Evolutionary conservation across 2,888 invertebrate genomes (phyloP).

Genomic region (Tridacna gigas): DNA sequence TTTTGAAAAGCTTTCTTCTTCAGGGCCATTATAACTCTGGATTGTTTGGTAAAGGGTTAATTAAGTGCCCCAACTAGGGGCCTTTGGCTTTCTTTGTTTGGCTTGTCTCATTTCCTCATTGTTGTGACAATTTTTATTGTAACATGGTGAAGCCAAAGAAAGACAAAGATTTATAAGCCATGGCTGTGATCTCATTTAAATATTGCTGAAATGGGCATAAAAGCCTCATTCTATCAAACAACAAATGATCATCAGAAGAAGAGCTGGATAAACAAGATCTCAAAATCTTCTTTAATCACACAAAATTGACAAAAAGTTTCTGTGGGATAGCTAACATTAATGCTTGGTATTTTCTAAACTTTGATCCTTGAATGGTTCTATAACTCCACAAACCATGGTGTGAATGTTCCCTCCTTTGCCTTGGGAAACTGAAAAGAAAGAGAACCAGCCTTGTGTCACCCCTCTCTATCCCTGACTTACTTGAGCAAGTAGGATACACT

Average conservation of each 20-base stretch:
- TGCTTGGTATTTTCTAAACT: background rate
- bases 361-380: background rate
- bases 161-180: too few species aligned
- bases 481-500: too few species aligned
- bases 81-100: background rate
- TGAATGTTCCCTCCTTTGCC: constrained; percentile 74
- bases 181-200: background rate
- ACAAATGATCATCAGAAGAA: background rate
- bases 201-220: background rate
- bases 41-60: background rate
- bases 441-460: background rate
- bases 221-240: background rate
- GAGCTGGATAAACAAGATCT: background rate
- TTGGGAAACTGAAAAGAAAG: constrained; percentile 78
- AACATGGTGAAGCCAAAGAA: too few species aligned
- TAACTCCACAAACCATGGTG: constrained; percentile 78
- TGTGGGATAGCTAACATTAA: background rate
- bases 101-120: background rate
- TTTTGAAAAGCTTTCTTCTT: background rate
- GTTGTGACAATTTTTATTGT: background rate
- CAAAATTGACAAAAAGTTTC: background rate
- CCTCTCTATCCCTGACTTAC: too few species aligned
- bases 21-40: background rate
- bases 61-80: background rate
- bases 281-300: background rate